phyloP scores from a whole-genome alignment of 2,888 invertebrate genomes.

The Eubasilissa splendida region DNA sequence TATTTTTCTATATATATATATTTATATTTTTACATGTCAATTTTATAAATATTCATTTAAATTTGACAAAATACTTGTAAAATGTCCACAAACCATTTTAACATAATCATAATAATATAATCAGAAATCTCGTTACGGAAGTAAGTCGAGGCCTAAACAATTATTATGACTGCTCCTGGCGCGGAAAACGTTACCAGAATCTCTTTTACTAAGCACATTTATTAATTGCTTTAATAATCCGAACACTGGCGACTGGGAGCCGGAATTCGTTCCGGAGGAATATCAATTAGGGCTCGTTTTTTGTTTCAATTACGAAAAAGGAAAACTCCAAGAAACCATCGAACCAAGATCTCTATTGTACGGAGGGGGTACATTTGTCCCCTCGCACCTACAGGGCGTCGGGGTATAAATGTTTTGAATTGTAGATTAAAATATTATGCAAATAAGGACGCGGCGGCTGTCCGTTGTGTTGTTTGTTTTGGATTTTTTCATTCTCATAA shows the following conservation, averaged over 20 bases:
- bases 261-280: constrained; percentile 8
- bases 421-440: constrained; percentile 57
- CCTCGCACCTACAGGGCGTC: constrained; percentile 13
- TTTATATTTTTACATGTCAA: too few relatives aligned
- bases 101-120: constrained; percentile 1
- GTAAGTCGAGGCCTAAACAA: constrained; percentile 1
- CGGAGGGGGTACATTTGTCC: neutral
- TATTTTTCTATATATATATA: too few relatives aligned
- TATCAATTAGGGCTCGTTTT: constrained; percentile 49
- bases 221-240: constrained; percentile 23
- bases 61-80: neutral
- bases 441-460: constrained; percentile 47
- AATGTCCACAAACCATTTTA: neutral
- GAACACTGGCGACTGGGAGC: constrained; percentile 4
- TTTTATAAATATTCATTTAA: neutral
- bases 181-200: neutral
- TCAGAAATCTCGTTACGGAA: constrained; percentile 1
- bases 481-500: constrained; percentile 50
- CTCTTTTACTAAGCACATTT: neutral
- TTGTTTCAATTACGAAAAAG: constrained; percentile 42
- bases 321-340: constrained; percentile 42
- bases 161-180: constrained; percentile 1
- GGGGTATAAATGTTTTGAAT: constrained; percentile 52
- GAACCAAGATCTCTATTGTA: constrained; percentile 17
- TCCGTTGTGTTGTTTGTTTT: constrained; percentile 46